Conservation (phyloP, 2,888 invertebrate genomes). For the Theretra japonica region DNA sequence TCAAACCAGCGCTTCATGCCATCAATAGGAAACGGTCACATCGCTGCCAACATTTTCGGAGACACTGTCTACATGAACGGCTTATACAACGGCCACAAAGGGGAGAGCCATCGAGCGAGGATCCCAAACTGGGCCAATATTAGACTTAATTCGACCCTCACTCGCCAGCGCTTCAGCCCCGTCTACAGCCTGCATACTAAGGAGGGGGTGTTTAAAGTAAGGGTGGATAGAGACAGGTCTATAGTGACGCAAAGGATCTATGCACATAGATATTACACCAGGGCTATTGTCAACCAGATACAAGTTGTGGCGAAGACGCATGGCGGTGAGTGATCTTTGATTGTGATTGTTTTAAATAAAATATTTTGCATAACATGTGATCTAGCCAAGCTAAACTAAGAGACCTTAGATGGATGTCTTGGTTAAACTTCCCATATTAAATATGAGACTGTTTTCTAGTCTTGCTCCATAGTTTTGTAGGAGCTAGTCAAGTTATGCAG, state of each 20-base stretch:
- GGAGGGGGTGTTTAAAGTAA: slow-evolving; percentile 77
- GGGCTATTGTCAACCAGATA: slow-evolving; percentile 80
- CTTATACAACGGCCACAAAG: slow-evolving; percentile 83
- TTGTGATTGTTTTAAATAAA: neutral
- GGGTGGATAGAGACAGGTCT: slow-evolving; percentile 76
- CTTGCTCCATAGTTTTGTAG: too few relatives aligned
- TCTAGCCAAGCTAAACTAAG: too few relatives aligned
- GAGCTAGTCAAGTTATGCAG: too few relatives aligned
- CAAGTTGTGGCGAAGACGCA: slow-evolving; percentile 74
- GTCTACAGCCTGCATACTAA: slow-evolving; percentile 77
- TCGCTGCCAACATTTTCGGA: slow-evolving; percentile 85
- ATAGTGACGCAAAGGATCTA: slow-evolving; percentile 78
- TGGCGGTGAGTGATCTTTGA: slow-evolving; percentile 52
- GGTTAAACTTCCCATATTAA: too few relatives aligned
- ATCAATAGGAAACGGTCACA: slow-evolving; percentile 85
- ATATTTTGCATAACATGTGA: too few relatives aligned
- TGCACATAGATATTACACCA: slow-evolving; percentile 78
- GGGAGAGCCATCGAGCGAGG: slow-evolving; percentile 84
- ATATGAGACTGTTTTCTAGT: too few relatives aligned
- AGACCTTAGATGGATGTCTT: too few relatives aligned
- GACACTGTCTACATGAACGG: slow-evolving; percentile 86
- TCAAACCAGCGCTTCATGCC: slow-evolving; percentile 84
- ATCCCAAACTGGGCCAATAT: slow-evolving; percentile 86
- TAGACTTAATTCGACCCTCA: slow-evolving; percentile 75
- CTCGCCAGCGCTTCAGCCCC: slow-evolving; percentile 65